Evolutionary conservation across 2,113 vertebrate genomes (phyloP), one percentile per base, ranked within the genome.

Genomic region (Dasyprocta punctata): DNA sequence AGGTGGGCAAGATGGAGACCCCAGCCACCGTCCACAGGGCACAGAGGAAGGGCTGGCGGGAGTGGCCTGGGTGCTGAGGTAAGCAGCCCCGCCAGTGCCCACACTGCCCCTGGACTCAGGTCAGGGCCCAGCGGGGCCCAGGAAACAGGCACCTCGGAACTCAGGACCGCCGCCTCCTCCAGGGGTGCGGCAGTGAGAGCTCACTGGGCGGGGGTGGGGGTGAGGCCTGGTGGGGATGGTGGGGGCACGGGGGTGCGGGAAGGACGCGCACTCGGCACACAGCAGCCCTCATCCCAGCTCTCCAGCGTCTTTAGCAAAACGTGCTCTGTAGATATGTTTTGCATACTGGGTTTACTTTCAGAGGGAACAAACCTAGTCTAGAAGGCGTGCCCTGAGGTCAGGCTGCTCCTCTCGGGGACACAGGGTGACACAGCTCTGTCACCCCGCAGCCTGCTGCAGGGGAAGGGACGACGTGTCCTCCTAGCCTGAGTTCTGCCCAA

Each of bases 261-360:
- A 47, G 38, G 38, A 67, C 65, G 0, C 1, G 33, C 2, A 6
- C 65, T 17, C 14, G 5, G 2, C 61, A 19, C 16, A 78, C 0
- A 3, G 5, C 24, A 58, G 7, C 52, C 33, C 56, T 17, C 54
- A 38, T 80, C 33, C 33, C 30, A 17, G 9, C 20, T 38, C 44
- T 52, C 61, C 11, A 33, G 14, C 20, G 24, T 20, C 33, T 81
- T 69, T 65, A n/a, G 33, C 86, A 54, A 17, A 33, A 81, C 41
- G 30, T 52, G 7, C 54, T 28, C 33, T 86, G 36, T 87, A 83
- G 20, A 54, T 67, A 75, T 65, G 56, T 92, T 73, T 88, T 95
- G 28, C 60, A 65, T 22, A 86, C 36, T 88, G 38, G 14, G 33
- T 86, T 84, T 94, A 75, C 69, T 75, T 75, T 71, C 20, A 17